These are phyloP conservation scores for Oophaga pumilio DNA, from an alignment of 2,113 vertebrate species.

Conservation along the genomic window DNA sequence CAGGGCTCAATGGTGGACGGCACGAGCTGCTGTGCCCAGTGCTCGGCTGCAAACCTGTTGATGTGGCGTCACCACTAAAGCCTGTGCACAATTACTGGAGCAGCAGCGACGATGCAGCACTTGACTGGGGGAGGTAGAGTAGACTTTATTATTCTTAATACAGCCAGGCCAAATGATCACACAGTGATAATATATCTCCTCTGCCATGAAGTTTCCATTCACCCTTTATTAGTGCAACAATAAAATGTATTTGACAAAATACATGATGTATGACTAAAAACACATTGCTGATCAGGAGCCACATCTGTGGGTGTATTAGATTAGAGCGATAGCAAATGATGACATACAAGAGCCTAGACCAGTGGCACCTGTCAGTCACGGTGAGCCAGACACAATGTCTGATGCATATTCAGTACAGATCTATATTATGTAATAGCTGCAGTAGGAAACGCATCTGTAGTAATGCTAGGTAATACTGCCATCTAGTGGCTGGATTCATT, in stretches of 20 bases:
- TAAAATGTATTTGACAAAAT: not conserved
- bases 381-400: not conserved
- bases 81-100: too few species aligned
- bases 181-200: too few species aligned
- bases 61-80: too few species aligned
- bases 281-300: not conserved
- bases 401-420: not conserved
- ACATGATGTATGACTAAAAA: not conserved
- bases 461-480: not conserved
- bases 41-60: too few species aligned
- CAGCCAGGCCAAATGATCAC: too few species aligned
- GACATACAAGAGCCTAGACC: not conserved
- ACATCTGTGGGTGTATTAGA: not conserved
- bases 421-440: not conserved
- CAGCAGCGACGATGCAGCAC: too few species aligned
- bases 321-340: not conserved
- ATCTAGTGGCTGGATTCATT: constrained; percentile 26
- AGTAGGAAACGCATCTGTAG: not conserved
- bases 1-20: too few species aligned
- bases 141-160: too few species aligned
- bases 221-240: not conserved
- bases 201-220: too few species aligned
- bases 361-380: not conserved
- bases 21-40: too few species aligned
- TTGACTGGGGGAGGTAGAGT: too few species aligned